Evolutionary conservation across 2,888 invertebrate species (phyloP).

Genomic region (Xylocampa areola): DNA sequence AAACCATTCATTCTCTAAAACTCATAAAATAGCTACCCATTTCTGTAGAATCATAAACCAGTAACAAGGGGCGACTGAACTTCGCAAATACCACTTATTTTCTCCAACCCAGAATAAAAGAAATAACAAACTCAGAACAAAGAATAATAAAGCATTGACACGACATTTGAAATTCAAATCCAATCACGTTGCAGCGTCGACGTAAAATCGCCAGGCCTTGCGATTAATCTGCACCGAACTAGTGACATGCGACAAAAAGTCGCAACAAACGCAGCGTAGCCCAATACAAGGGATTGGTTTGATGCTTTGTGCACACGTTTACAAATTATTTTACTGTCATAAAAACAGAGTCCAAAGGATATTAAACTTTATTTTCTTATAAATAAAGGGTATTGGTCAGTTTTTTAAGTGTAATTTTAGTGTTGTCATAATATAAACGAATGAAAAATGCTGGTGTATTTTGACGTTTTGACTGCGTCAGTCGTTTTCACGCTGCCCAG

Average conservation of each 20-base stretch:
- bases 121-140: conserved; percentile 29
- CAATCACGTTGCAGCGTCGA: conserved; percentile 40
- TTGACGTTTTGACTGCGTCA: conserved; percentile 53
- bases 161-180: conserved; percentile 53
- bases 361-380: neutral
- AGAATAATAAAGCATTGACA: conserved; percentile 44
- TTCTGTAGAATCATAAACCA: conserved; percentile 9
- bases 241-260: conserved; percentile 55
- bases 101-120: conserved; percentile 10
- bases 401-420: neutral
- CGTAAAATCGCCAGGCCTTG: conserved; percentile 44
- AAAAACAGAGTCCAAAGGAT: neutral
- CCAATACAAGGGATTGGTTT: conserved; percentile 66
- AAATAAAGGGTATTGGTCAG: neutral
- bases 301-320: conserved; percentile 48
- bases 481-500: conserved; percentile 54
- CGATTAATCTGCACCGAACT: conserved; percentile 48
- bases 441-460: conserved; percentile 57
- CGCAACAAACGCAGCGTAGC: conserved; percentile 46
- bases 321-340: conserved; percentile 20
- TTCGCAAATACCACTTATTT: conserved; percentile 12
- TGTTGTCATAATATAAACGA: conserved; percentile 43
- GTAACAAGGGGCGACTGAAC: neutral
- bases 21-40: neutral
- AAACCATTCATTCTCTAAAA: neutral